Base-by-base conservation (phyloP, 2,797 vertebrate genomes). In the Chelmon rostratus region DNA sequence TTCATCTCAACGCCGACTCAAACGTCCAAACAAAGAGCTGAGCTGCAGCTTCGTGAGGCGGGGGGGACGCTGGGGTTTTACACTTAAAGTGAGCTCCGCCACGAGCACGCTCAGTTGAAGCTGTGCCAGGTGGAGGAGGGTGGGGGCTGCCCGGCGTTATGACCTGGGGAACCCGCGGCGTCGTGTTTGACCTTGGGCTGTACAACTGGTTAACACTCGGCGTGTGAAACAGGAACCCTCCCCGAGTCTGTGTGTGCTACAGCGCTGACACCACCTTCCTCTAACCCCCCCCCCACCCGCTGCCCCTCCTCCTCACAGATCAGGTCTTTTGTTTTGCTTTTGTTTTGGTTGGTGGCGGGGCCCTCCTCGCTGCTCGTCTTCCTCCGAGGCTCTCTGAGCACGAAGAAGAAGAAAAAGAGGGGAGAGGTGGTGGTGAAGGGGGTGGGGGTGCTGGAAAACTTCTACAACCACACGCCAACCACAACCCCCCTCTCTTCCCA, bases 111-210 rank as follows among this genome's bases (percentile, higher is more conserved):
- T 79, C 67, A 52, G 80, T 44, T 76, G 84, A 71, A 65, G 50
- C 37, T 0, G 63, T 79, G 72, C 76, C 82, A 88, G 81, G 58
- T 28, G 66, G 56, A 2, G 19, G 47, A 1, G 28, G 47, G 4
- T 13, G 18, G n/a, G 23, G 9, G 42, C 0, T 1, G 5, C 25
- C 9, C 1, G 50, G 63, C 33, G 75, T 74, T 70, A 19, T 57
- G 73, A 83, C 76, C 82, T 9, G 65, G 33, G 77, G 64, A 71
- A 62, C 74, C 71, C 75, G 74, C 42, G 11, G 76, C n/a, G 50
- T 16, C 33, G 31, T 83, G 88, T 88, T 44, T 84, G 86, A 88
- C 87, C 88, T 85, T 86, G 87, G 86, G 88, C 88, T 81, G 78
- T 76, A 91, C 85, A 84, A 85, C 81, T 70, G 74, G 76, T 88